phyloP scores from a whole-genome alignment of 2,888 invertebrate species.

The Pharmacophagus antenor region DNA sequence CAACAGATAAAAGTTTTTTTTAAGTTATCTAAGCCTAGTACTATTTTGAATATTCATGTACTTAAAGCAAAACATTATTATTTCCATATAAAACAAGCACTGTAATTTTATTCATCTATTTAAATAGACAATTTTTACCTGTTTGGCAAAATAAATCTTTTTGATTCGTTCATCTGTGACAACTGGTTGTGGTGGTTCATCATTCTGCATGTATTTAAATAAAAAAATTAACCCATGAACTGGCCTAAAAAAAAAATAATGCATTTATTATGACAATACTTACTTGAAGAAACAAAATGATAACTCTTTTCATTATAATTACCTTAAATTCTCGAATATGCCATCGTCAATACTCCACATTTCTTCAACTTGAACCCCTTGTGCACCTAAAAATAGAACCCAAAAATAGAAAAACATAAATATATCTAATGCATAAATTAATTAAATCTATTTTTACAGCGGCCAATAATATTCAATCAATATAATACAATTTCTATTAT shows the following conservation, averaged over 20 bases:
- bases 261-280: not conserved
- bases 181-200: slow-evolving; percentile 88
- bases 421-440: too few species aligned
- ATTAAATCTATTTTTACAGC: too few species aligned
- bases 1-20: too few species aligned
- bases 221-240: slow-evolving; percentile 99
- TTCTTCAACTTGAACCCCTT: slow-evolving; percentile 98
- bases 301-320: slow-evolving; percentile 40
- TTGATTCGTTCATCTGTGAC: slow-evolving; percentile 91
- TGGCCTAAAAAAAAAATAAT: slow-evolving; percentile 82
- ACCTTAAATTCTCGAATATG: slow-evolving; percentile 94
- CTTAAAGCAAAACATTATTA: too few species aligned
- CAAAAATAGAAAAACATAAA: too few species aligned
- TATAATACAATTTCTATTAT: too few species aligned
- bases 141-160: slow-evolving; percentile 98
- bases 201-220: slow-evolving; percentile 95
- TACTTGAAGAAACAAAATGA: not conserved
- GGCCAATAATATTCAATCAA: too few species aligned
- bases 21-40: too few species aligned
- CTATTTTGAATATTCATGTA: too few species aligned
- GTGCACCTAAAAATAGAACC: slow-evolving; percentile 84
- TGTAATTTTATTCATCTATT: not conserved
- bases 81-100: too few species aligned
- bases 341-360: slow-evolving; percentile 96
- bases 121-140: slow-evolving; percentile 79